Base-by-base conservation (phyloP, 2,797 vertebrate species). In the Hypotaenidia philippensis region DNA sequence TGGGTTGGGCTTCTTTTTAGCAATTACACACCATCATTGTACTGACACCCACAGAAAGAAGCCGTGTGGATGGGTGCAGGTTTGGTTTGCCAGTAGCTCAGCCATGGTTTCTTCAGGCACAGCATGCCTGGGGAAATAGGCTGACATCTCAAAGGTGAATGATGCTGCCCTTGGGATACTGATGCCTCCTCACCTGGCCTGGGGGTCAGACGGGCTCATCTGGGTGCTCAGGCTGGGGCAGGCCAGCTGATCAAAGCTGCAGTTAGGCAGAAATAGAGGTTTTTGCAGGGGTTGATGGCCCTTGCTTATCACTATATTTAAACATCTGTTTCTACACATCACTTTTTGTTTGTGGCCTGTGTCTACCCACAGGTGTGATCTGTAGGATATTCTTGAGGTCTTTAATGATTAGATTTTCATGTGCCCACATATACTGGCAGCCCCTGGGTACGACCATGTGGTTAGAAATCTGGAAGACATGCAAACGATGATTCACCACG, bases 261-360 rank as follows among this genome's bases (percentile, higher is more conserved):
- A 38, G 36, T 44, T 47, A 52, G 79, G 31, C 16, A 52, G 71
- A 64, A 23, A 57, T 32, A 23, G 34, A 44, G 70, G 18, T 53
- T 34, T 15, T 22, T 38, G 18, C 29, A 41, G 57, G 4, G 2
- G 1, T 31, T 31, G 10, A 16, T 34, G 19, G 50, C 23, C n/a
- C 25, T 82, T 0, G 0, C 4, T 75, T 71, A 27, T 34, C 18
- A n/a, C 32, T 36, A 6, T 40, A 29, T 40, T 57, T 41, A 70
- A 40, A 50, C 44, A 64, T 5, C 23, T 25, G 4, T 82, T 75
- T 78, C 38, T 63, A 38, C 25, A 26, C 49, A 84, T 61, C 2
- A 2, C 1, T 23, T 21, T 80, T 44, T 53, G 29, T 5, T 22
- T 85, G 31, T 49, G 60, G 31, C 20, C 32, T 56, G 11, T 76